A percentile compares a stretch with the other conserved stretches of the same genome.
These are phyloP conservation scores for Sebastiscus albofasciatus DNA, from an alignment of 2,797 vertebrate species.

Conservation along the genomic window DNA sequence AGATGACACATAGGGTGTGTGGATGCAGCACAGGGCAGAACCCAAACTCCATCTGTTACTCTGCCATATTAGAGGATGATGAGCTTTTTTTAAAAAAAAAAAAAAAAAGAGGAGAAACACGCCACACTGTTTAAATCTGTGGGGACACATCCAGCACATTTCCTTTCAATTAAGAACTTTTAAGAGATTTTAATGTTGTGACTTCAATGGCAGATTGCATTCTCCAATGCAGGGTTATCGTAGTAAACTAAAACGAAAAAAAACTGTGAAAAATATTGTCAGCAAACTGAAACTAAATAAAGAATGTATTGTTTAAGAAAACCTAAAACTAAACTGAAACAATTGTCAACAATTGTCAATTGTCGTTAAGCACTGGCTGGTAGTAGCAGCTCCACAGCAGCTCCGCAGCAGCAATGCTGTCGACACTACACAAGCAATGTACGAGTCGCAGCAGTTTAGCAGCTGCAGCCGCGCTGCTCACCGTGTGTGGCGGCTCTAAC, in stretches of 20 bases:
- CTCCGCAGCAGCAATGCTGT: too few relatives aligned
- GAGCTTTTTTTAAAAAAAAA: neutral
- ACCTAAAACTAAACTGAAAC: too few relatives aligned
- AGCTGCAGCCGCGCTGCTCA: too few relatives aligned
- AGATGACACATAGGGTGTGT: conserved; percentile 80
- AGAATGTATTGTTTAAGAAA: neutral
- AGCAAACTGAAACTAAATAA: neutral
- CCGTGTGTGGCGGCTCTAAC: too few relatives aligned
- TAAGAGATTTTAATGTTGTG: neutral
- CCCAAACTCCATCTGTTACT: conserved; percentile 81
- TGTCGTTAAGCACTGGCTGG: too few relatives aligned
- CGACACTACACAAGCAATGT: too few relatives aligned
- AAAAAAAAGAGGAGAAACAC: neutral
- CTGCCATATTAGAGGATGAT: conserved; percentile 45
- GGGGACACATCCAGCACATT: neutral
- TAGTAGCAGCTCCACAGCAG: too few relatives aligned
- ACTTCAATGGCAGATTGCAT: neutral
- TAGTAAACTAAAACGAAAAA: neutral
- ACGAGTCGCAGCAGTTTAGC: accelerated
- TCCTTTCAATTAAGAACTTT: neutral
- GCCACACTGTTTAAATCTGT: neutral
- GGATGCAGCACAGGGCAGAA: conserved; percentile 64
- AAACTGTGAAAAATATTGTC: neutral
- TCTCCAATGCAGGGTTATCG: too few relatives aligned
- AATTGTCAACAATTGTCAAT: too few relatives aligned